Percentiles rank a stretch among this genome's conserved stretches.
Evolutionary conservation across 2,888 invertebrate species (phyloP).

Genomic region (Andrena chrysosceles): DNA sequence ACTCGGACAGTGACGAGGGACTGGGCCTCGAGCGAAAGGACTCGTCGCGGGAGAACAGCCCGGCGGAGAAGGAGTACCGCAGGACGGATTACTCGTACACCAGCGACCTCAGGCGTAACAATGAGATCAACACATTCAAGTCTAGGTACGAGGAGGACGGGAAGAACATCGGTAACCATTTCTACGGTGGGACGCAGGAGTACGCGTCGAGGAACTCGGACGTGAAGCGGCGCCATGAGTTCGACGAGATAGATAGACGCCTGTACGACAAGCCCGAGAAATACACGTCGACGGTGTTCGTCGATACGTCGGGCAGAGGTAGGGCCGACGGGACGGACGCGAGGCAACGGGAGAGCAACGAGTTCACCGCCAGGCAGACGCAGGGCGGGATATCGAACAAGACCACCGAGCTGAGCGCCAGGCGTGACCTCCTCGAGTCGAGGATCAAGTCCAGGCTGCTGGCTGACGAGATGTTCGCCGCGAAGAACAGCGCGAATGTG

Average conservation of each 20-base stretch:
- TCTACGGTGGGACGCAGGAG: slow-evolving; percentile 62
- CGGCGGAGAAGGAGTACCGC: slow-evolving; percentile 82
- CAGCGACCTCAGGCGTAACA: slow-evolving; percentile 78
- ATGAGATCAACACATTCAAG: slow-evolving; percentile 80
- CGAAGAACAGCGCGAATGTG: slow-evolving; percentile 73
- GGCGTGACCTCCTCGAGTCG: slow-evolving; percentile 91
- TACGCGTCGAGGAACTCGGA: slow-evolving; percentile 79
- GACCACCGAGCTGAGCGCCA: slow-evolving; percentile 88
- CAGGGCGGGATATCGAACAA: slow-evolving; percentile 76
- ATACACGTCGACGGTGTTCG: slow-evolving; percentile 83
- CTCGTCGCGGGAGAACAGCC: slow-evolving; percentile 82
- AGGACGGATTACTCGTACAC: slow-evolving; percentile 78
- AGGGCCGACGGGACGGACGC: slow-evolving; percentile 87
- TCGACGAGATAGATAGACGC: slow-evolving; percentile 80
- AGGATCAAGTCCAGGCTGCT: slow-evolving; percentile 89
- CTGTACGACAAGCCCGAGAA: slow-evolving; percentile 79
- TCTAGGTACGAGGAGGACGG: slow-evolving; percentile 74
- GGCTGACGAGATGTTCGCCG: slow-evolving; percentile 83
- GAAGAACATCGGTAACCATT: slow-evolving; percentile 54
- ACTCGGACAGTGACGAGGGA: slow-evolving; percentile 93
- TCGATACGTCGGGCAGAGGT: slow-evolving; percentile 86
- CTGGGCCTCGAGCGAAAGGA: slow-evolving; percentile 89
- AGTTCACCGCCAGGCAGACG: slow-evolving; percentile 62
- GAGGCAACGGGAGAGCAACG: slow-evolving; percentile 72
- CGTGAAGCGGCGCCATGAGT: slow-evolving; percentile 76